phyloP scores from a whole-genome alignment of 2,113 vertebrate species.

The Phylloscopus trochilus region DNA sequence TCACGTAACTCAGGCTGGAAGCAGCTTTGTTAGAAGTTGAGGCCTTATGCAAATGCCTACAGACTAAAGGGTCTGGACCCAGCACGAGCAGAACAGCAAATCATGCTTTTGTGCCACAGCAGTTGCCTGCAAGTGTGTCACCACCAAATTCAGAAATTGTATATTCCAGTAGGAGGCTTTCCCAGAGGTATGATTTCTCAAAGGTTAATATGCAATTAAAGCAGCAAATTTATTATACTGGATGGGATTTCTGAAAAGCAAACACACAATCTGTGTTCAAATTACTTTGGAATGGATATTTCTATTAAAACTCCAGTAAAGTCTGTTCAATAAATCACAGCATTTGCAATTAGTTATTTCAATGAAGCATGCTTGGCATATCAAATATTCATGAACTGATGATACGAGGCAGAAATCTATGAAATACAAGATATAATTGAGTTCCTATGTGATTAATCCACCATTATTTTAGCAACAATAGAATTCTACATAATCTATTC shows the following conservation, averaged over 20 bases:
- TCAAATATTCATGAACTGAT: slow-evolving; percentile 77
- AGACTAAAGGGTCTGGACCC: neutral
- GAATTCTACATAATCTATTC: neutral
- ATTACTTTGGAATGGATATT: slow-evolving; percentile 68
- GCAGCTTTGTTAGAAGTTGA: neutral
- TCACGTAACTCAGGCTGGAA: neutral
- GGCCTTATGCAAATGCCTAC: neutral
- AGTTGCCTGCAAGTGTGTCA: neutral
- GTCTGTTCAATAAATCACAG: slow-evolving; percentile 68
- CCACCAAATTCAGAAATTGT: neutral
- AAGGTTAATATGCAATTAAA: slow-evolving; percentile 69
- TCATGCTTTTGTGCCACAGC: neutral
- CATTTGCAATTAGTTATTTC: slow-evolving; percentile 77
- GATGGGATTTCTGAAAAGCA: slow-evolving; percentile 62
- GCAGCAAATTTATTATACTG: slow-evolving; percentile 47
- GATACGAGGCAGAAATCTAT: slow-evolving; percentile 69
- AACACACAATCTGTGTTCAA: slow-evolving; percentile 54
- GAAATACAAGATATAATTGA: slow-evolving; percentile 57
- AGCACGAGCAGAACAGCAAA: neutral
- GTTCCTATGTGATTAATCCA: slow-evolving; percentile 52
- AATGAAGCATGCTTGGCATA: slow-evolving; percentile 69
- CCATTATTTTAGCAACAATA: slow-evolving; percentile 36
- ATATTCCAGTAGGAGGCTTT: slow-evolving; percentile 55
- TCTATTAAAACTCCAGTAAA: slow-evolving; percentile 73
- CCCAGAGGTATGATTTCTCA: slow-evolving; percentile 60